Evolutionary conservation across 2,113 vertebrate species (phyloP), one percentile per base, ranked within the genome.

Genomic region (Mustela lutreola): DNA sequence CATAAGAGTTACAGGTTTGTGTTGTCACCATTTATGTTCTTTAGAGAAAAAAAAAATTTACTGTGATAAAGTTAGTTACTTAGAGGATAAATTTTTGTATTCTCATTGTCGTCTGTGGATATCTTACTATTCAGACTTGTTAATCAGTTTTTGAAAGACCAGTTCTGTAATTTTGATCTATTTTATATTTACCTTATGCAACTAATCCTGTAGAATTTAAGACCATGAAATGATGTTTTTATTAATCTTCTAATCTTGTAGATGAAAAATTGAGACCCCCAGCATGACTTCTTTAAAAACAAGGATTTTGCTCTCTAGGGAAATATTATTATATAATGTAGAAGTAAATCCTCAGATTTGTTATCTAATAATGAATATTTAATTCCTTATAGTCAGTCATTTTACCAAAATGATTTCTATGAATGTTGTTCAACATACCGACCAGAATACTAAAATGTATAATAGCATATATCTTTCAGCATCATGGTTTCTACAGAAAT

Each of bases 341-440:
- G 67, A 60, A 71, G 71, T 79, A 67, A 78, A 70, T 80, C 33
- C 88, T 80, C 50, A 78, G 2, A 14, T 92, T 42, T 94, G 11
- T 63, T 83, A 82, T 63, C 84, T 88, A 58, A 42, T 81, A 65
- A 24, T 36, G 5, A 70, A 42, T 96, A 28, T 48, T 86, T 80
- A 92, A 92, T 97, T 97, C 62, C 71, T 95, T 85, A 18, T 79
- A 84, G 31, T 90, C 70, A 21, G 31, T 5, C 80, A 48, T 63
- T 83, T 92, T 26, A 73, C 39, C 33, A 73, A 96, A 92, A 65
- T 96, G 22, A 18, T 33, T 65, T 88, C 53, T 63, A 28, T 86
- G 28, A 87, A 45, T 85, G 7, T 83, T 96, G 76, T 60, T 58
- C 89, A 90, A 70, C n/a, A 91, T 96, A 75, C 26, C 4, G 80